These are phyloP conservation scores for Silurus meridionalis DNA, from an alignment of 2,113 vertebrate species.

Conservation along the genomic window DNA sequence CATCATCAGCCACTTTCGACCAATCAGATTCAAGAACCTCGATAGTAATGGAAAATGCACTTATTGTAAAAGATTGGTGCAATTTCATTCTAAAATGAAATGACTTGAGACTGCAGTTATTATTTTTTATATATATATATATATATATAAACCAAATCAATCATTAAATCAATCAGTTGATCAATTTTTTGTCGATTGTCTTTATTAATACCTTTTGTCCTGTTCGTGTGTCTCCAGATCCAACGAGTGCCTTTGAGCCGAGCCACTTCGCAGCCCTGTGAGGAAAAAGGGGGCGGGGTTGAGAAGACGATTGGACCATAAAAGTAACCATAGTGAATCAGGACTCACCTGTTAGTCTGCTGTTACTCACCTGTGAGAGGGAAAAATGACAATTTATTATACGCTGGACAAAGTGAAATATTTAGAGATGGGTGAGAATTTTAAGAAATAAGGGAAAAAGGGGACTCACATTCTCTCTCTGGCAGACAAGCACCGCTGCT, in stretches of 20 bases:
- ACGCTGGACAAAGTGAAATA: background rate
- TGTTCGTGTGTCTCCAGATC: conserved; percentile 63
- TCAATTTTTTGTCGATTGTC: background rate
- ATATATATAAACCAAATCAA: background rate
- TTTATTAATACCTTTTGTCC: conserved; percentile 40
- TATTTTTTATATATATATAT: background rate
- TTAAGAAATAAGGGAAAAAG: background rate
- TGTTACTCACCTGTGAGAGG: conserved; percentile 2
- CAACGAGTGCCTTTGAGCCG: conserved; percentile 56
- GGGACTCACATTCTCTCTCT: conserved; percentile 31
- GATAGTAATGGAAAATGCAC: background rate
- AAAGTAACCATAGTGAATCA: background rate
- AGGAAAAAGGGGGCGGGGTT: background rate
- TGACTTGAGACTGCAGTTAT: background rate
- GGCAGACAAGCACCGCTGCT: background rate
- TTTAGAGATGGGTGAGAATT: background rate
- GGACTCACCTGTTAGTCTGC: conserved; percentile 19
- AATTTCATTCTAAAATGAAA: no score
- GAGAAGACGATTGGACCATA: background rate
- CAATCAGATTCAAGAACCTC: background rate
- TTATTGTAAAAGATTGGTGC: no score
- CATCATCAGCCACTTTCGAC: background rate
- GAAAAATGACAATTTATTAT: background rate
- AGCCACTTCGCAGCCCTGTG: background rate
- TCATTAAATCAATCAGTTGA: no score